A percentile compares a stretch with the other conserved stretches of the same genome.
These are phyloP conservation scores for Ficedula albicollis DNA, from an alignment of 2,797 vertebrate genomes.

Conservation along the genomic window DNA sequence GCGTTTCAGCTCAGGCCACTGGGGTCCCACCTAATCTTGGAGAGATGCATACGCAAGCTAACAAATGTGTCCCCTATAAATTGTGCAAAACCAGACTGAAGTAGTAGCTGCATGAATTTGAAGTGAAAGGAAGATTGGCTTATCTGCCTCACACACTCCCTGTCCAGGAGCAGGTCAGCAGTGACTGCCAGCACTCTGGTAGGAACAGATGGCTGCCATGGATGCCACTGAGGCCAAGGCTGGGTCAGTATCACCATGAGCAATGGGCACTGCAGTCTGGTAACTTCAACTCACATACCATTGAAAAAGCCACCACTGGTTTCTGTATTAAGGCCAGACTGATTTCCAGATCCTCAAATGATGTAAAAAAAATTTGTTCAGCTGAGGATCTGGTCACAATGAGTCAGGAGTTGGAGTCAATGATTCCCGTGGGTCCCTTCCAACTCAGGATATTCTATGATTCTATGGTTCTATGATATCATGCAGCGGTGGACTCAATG, in stretches of 20 bases:
- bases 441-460: not conserved
- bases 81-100: not conserved
- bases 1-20: not conserved
- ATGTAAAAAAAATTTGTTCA: not conserved
- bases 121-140: not conserved
- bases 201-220: not conserved
- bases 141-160: not conserved
- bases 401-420: not conserved
- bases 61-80: not conserved
- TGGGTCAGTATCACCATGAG: not conserved
- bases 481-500: not conserved
- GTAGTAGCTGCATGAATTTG: not conserved
- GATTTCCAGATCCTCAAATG: not conserved
- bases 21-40: not conserved
- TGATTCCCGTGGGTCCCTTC: not conserved
- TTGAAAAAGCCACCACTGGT: not conserved
- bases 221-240: not conserved
- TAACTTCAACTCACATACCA: not conserved
- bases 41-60: accelerated
- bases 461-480: not conserved
- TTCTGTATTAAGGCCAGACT: not conserved
- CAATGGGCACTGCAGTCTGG: not conserved
- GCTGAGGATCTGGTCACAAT: not conserved
- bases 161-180: not conserved
- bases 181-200: not conserved